Percentiles rank a stretch among this genome's conserved stretches.
Conservation (phyloP, 2,888 invertebrate genomes). For the Cataglyphis altisquamis region DNA sequence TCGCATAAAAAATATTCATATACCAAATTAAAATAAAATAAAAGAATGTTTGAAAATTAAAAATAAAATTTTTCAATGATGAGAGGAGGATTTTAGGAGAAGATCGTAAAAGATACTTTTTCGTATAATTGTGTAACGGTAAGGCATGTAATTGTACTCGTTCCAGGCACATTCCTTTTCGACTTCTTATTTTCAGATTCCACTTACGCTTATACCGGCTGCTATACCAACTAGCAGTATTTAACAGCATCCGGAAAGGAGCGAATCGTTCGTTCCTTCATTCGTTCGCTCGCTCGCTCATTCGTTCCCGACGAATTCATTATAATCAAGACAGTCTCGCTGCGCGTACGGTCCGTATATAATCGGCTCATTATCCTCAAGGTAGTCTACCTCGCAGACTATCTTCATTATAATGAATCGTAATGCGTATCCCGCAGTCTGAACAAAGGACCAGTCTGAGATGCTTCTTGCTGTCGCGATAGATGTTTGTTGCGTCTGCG, state of each 20-base stretch:
- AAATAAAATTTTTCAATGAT: neutral
- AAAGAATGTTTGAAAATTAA: neutral
- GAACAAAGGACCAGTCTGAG: slow-evolving; percentile 44
- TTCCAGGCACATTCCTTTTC: slow-evolving; percentile 64
- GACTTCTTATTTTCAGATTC: slow-evolving; percentile 70
- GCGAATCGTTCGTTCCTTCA: slow-evolving; percentile 19
- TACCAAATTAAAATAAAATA: neutral
- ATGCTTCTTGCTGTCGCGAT: slow-evolving; percentile 38
- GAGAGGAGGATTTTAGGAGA: slow-evolving; percentile 9
- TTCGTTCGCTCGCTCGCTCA: neutral
- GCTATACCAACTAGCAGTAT: slow-evolving; percentile 16
- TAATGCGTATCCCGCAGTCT: slow-evolving; percentile 35
- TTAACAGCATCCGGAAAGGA: slow-evolving; percentile 55
- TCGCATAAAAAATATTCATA: neutral
- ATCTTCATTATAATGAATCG: slow-evolving; percentile 56
- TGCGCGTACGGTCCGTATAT: slow-evolving; percentile 47
- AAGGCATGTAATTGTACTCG: slow-evolving; percentile 67
- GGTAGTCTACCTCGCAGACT: slow-evolving; percentile 51
- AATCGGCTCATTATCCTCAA: slow-evolving; percentile 55
- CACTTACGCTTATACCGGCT: slow-evolving; percentile 57
- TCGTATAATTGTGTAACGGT: slow-evolving; percentile 72
- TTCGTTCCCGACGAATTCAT: slow-evolving; percentile 52
- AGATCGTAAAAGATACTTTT: slow-evolving; percentile 24
- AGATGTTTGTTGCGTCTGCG: slow-evolving; percentile 13
- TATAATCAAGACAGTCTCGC: slow-evolving; percentile 55